A percentile compares a stretch with the other conserved stretches of the same genome.
phyloP scores from a whole-genome alignment of 1,140 invertebrate genomes.

The Bombus pyrosoma region DNA sequence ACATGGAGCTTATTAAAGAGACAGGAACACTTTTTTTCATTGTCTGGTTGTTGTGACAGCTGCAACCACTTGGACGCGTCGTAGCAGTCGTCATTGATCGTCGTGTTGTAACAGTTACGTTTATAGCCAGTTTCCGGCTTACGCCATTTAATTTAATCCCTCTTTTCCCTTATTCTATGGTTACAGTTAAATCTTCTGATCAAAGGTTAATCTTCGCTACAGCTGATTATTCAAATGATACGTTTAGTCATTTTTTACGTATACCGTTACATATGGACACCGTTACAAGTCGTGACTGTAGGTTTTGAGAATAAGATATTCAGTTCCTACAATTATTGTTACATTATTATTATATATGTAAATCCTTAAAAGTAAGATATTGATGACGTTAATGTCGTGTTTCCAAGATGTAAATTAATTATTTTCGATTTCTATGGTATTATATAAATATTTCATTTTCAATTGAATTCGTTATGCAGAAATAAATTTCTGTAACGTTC shows the following conservation, averaged over 20 bases:
- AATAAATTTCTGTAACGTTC: background rate
- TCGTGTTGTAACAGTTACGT: conserved; percentile 18
- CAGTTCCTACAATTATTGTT: no score
- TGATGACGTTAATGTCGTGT: background rate
- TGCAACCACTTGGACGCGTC: conserved; percentile 25
- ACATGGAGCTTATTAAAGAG: conserved; percentile 20
- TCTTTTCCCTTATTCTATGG: background rate
- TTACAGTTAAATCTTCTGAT: background rate
- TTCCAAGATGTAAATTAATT: background rate
- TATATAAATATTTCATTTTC: background rate
- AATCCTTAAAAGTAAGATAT: background rate
- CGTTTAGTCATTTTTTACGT: background rate
- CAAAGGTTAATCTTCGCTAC: no score
- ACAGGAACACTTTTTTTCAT: conserved; percentile 24
- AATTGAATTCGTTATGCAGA: background rate
- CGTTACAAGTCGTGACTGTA: background rate
- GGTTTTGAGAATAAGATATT: background rate
- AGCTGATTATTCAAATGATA: background rate
- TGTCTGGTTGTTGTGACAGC: conserved; percentile 35
- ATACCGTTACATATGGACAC: background rate
- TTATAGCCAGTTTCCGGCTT: background rate
- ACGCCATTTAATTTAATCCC: background rate
- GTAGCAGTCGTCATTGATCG: conserved; percentile 1
- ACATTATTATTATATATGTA: no score
- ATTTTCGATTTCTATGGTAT: background rate